Evolutionary conservation across 2,113 vertebrate genomes (phyloP), one percentile per base, ranked within the genome.

Genomic region (Varanus salvator): DNA sequence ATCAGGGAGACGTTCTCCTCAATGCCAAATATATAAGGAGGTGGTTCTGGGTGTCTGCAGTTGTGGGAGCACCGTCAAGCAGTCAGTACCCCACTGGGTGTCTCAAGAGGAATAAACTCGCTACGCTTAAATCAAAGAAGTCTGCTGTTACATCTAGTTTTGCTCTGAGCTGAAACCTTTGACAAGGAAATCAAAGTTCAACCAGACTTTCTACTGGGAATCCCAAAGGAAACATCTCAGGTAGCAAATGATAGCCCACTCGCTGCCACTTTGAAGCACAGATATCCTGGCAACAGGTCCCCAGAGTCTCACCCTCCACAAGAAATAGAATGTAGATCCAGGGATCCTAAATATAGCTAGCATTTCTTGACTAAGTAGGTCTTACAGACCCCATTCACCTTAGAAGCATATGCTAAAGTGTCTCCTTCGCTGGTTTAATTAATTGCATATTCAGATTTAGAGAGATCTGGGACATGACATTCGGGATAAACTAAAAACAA

Each of bases 381-480:
- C 87, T 92, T 75, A 84, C 81, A 91, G 92, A 84, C 52, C 25
- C 88, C 75, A 1, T 83, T 88, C 52, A 87, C 44, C 69, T 80
- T 68, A 86, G 91, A 83, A 77, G 71, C 68, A 6, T 2, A 90
- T n/a, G 81, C 84, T 91, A 85, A 69, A 91, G 50, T 71, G 11
- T 52, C 71, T 48, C 87, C 90, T 88, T 76, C 89, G 80, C 90
- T 69, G 14, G 1, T 92, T 93, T 94, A 85, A 84, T 52, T 87
- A 81, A 68, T 52, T 92, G 76, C 54, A 50, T 90, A 87, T 92
- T 90, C 91, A 87, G 92, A 71, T 93, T 95, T 91, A 87, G 90
- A 84, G 74, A 0, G 66, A 95, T 94, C 72, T 91, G 92, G 95
- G 94, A 64, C 91, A 89, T 21, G n/a, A 80, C 89, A 93, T 92